Base-by-base conservation (phyloP, 2,797 vertebrate species). In the Siniperca scherzeri region DNA sequence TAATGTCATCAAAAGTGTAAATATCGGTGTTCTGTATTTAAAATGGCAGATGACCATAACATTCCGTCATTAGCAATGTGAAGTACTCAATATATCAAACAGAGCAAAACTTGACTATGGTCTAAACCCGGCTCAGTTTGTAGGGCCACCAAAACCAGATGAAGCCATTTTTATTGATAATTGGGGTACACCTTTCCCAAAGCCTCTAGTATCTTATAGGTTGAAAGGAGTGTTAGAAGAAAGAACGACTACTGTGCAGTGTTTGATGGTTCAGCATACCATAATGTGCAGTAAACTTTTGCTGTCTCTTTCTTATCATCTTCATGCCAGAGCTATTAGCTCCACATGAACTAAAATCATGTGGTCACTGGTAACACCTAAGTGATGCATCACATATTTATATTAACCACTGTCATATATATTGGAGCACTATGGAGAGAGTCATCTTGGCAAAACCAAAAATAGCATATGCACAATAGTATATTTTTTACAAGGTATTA, bases 401-500 rank as follows among this genome's bases (percentile, higher is more conserved):
- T 25, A 66, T 78, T 19, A 74, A 74, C 44, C 27, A n/a, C 30
- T 22, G 46, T 87, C 59, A 83, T 22, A 61, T 68, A 71, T 55
- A 66, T 80, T 61, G 38, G 4, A 60, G 25, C 16, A 0, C 19
- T 64, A 46, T 48, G 13, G 10, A 64, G 16, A 5, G 13, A 72
- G 64, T 48, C 40, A 62, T 78, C 30, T 70, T 38, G 12, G 65
- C 69, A 83, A 74, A 77, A 78, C 5, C 62, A 81, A 86, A 87
- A 92, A 89, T 82, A 84, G 79, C 70, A 70, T 77, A 68, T 84
- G 62, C 52, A 60, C 38, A 0, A 60, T 22, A 25, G 30, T 77
- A 7, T 66, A 74, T 86, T 83, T 88, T 88, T 79, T 59, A 70
- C 21, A 69, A 65, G 70, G 30, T 71, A 78, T 80, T 88, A 77